Percentiles rank a stretch among this genome's conserved stretches.
These are phyloP conservation scores for Andricus grossulariae DNA, from an alignment of 1,140 invertebrate species.

Conservation along the genomic window DNA sequence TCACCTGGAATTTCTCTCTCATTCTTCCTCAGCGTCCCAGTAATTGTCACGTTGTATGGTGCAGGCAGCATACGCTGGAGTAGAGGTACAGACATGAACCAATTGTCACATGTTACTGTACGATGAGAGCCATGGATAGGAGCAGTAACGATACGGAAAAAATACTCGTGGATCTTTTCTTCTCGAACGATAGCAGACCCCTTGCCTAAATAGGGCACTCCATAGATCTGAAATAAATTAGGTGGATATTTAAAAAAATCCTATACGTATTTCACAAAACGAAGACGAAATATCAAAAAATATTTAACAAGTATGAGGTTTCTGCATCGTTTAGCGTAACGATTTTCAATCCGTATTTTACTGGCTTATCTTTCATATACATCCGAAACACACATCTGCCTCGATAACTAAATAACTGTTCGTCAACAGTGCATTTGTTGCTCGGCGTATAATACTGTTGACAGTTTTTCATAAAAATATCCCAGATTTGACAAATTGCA, in stretches of 20 bases:
- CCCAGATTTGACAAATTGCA: slow-evolving; percentile 59
- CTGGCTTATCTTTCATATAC: slow-evolving; percentile 74
- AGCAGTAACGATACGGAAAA: not conserved
- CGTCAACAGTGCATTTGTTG: slow-evolving; percentile 64
- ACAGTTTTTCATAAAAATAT: slow-evolving; percentile 66
- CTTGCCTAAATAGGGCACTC: not conserved
- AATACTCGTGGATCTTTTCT: not conserved
- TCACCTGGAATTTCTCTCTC: slow-evolving; percentile 51
- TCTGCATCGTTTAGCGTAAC: not conserved
- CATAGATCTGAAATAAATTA: not conserved
- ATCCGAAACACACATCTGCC: slow-evolving; percentile 68
- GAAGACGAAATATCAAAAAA: slow-evolving; percentile 30
- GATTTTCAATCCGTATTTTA: slow-evolving; percentile 50
- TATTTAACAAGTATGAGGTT: slow-evolving; percentile 9
- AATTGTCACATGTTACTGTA: not conserved
- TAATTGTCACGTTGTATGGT: slow-evolving; percentile 52
- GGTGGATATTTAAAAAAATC: not conserved
- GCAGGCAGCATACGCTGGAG: slow-evolving; percentile 46
- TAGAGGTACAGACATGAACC: slow-evolving; percentile 42
- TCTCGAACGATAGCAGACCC: not conserved
- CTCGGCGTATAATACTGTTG: slow-evolving; percentile 56
- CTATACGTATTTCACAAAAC: slow-evolving; percentile 14
- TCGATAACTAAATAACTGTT: slow-evolving; percentile 67
- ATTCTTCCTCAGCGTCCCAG: slow-evolving; percentile 58
- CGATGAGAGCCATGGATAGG: slow-evolving; percentile 1